These are phyloP conservation scores for Chaetodon trifascialis DNA, from an alignment of 2,113 vertebrate species.

Conservation along the genomic window DNA sequence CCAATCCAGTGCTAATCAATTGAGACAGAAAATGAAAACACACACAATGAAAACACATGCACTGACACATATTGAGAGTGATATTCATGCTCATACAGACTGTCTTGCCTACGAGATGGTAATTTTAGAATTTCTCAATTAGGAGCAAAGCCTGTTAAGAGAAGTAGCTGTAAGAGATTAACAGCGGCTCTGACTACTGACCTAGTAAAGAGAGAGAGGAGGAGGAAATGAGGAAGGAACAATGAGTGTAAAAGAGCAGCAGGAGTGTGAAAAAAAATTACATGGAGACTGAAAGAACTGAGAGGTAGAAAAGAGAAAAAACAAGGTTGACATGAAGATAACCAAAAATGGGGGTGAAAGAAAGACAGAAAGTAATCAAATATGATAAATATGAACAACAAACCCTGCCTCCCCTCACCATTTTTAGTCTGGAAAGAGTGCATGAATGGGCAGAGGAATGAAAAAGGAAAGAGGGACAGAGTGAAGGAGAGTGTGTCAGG, in stretches of 20 bases:
- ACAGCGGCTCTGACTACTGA: conserved; percentile 61
- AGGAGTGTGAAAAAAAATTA: not conserved
- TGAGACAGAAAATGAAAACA: not conserved
- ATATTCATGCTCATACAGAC: conserved; percentile 20
- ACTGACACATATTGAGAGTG: conserved; percentile 3
- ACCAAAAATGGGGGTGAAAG: not conserved
- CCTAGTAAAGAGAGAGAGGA: conserved; percentile 64
- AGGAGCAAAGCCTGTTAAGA: conserved; percentile 79
- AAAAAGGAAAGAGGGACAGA: conserved; percentile 1
- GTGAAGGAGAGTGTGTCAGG: conserved; percentile 24
- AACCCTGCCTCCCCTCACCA: not conserved
- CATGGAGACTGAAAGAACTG: not conserved
- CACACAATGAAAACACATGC: conserved; percentile 16
- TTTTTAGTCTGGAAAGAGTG: not conserved
- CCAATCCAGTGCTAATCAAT: not conserved
- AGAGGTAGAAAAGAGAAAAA: not conserved
- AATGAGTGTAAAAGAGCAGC: not conserved
- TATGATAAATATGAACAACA: conserved; percentile 21
- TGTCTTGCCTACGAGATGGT: conserved; percentile 47
- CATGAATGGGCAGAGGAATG: not conserved
- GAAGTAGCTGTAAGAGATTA: conserved; percentile 73
- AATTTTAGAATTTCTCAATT: conserved; percentile 80
- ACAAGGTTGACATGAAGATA: not conserved
- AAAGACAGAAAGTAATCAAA: not conserved
- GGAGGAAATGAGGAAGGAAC: conserved; percentile 9